Evolutionary conservation across 2,797 vertebrate genomes (phyloP), one percentile per base, ranked within the genome.

Genomic region (Hoplostethus mediterraneus): DNA sequence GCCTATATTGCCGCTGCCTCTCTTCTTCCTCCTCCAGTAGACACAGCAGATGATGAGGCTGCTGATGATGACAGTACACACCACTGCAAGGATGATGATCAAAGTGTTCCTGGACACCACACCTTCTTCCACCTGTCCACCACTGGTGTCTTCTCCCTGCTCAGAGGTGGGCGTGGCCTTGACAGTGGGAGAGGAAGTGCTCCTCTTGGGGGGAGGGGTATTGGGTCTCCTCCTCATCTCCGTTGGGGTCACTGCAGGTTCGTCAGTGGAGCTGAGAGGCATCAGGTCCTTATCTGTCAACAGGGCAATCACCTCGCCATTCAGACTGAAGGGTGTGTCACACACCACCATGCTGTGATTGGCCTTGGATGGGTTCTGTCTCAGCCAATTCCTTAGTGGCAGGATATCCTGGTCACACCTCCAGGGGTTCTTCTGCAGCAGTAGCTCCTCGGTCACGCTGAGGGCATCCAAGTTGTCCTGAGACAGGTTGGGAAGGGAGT

Each of bases 401-500:
- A 95, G 73, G 73, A 98, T 97, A 48, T 88, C 87, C 5, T 77
- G 31, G 61, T 99, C 96, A n/a, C 97, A 99, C 61, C 75, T 93
- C 97, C 97, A 99, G n/a, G 96, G 97, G 67, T 99, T 99, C 81
- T 95, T 92, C 30, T 94, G 91, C 60, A 99, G 89, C 49, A 92
- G 87, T 33, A 98, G 87, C 67, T 96, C 94, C 0, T 86, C 61
- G 61, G 94, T 89, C 7, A 67, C 49, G 0, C 83, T 81, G 66
- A 99, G 80, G 0, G 90, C 88, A 0, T 95, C 84, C 12, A 99
- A 95, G 88, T 94, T 90, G 7, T 94, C 89, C 0, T 90, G 56
- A 0, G 95, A 94, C 49, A 99, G 91, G 87, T 91, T 95, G 73
- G 92, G 76, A 56, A 99, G 68, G 55, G 95, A 93, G 60, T 99